A percentile compares a stretch with the other conserved stretches of the same genome.
phyloP scores from a whole-genome alignment of 2,113 vertebrate genomes.

The Typhlomys cinereus region DNA sequence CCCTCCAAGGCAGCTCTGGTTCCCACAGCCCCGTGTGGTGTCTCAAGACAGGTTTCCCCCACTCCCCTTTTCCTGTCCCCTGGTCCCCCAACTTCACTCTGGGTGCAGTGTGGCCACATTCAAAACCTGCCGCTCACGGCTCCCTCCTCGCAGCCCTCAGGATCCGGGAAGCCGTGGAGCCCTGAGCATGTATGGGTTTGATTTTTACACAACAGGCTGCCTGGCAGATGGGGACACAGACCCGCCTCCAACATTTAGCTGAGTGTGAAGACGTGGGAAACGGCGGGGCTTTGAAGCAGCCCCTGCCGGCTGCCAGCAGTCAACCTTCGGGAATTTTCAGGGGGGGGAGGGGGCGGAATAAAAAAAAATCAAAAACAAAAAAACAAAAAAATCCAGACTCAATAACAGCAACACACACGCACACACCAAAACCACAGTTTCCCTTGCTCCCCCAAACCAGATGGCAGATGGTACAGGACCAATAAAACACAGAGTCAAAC shows the following conservation, averaged over 20 bases:
- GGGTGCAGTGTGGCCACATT: slow-evolving; percentile 56
- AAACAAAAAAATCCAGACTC: neutral
- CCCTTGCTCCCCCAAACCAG: slow-evolving; percentile 77
- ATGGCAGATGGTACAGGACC: slow-evolving; percentile 82
- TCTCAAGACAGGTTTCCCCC: slow-evolving; percentile 39
- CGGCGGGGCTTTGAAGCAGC: slow-evolving; percentile 82
- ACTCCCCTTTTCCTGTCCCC: slow-evolving; percentile 22
- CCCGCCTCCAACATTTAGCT: slow-evolving; percentile 79
- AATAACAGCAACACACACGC: slow-evolving; percentile 20
- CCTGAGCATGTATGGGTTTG: slow-evolving; percentile 80
- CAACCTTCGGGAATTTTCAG: slow-evolving; percentile 81
- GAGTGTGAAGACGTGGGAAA: slow-evolving; percentile 75
- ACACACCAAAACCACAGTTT: slow-evolving; percentile 68
- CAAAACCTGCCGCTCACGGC: slow-evolving; percentile 73
- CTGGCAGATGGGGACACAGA: slow-evolving; percentile 85
- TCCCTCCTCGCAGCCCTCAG: slow-evolving; percentile 76
- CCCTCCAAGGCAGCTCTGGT: too few relatives aligned
- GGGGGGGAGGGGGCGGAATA: neutral
- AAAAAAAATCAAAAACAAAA: slow-evolving; percentile 29
- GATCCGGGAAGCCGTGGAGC: slow-evolving; percentile 76
- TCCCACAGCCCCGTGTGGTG: too few relatives aligned
- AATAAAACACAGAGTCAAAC: slow-evolving; percentile 80
- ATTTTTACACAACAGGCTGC: slow-evolving; percentile 85
- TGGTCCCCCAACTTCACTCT: neutral
- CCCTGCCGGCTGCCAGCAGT: slow-evolving; percentile 74